Base-by-base conservation (phyloP, 2,888 invertebrate genomes). In the Nemoura dubitans region DNA sequence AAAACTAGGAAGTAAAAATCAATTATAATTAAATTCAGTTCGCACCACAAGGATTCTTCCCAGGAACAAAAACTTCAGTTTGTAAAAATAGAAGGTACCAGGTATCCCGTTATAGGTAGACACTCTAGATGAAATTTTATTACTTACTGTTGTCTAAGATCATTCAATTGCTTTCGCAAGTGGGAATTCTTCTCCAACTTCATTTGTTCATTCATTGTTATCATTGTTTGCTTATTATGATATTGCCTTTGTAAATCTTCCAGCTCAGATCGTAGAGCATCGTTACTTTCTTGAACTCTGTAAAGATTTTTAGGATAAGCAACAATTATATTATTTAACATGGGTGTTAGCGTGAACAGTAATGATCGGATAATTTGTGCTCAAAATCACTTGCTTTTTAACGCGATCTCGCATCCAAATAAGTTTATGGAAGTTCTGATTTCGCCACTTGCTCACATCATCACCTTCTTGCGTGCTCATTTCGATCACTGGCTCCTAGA, bases 121-220 rank as follows among this genome's bases (percentile, higher is more conserved):
- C n/a, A n/a, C n/a, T n/a, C n/a, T n/a, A n/a, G n/a, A n/a, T n/a
- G n/a, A n/a, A n/a, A n/a, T 26, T 27, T 21, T 14, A 28, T 7
- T 2, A 28, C 78, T 78, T 27, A 78, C 78, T 78, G 10, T 27
- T 21, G 26, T 6, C 78, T 6, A 3, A 83, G 83, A 14, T 83
- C 42, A 21, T 83, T 36, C 6, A 43, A 30, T 43, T 83, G 42
- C 26, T 83, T 42, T 0, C 16, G 42, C 42, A 83, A 42, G 10
- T 83, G 83, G 21, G 83, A 30, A 16, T 83, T 83, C 42, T 83
- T 83, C 83, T 83, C 83, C n/a, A 36, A 21, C 83, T 42, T 83
- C 42, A 83, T 30, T 43, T 83, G 42, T 26, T 43, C 26, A 26
- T 83, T 36, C 43, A 83, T 42, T 14, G 83, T 83, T 5, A 42